Evolutionary conservation across 2,113 vertebrate species (phyloP), one percentile per base, ranked within the genome.

Genomic region (Limnothrissa miodon): DNA sequence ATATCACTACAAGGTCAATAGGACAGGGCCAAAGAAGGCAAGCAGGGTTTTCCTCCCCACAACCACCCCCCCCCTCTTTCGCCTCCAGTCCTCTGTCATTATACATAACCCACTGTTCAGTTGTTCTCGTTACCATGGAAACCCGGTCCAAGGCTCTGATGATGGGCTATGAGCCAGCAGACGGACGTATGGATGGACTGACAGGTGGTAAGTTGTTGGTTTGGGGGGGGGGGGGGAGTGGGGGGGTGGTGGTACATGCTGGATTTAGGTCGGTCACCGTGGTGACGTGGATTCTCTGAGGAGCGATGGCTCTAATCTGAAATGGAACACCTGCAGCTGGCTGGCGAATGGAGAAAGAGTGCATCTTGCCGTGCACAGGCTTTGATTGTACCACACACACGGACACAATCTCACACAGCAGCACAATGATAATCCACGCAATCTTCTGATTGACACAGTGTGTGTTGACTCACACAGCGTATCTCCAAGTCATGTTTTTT

Each of bases 71-170:
- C 36, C 53, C 46, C 78, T 81, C 21, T 44, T 29, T 81, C 29
- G 51, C 53, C 82, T 86, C 81, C 82, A 80, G 59, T 78, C 85
- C 81, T 80, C 80, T 80, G 85, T 88, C 87, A 86, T 80, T 84
- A 84, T 45, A 59, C 80, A 66, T 74, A 81, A 87, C 78, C 80
- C 53, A 80, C 82, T 36, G 25, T 83, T 84, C 87, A 86, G 81
- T 87, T 88, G 80, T 85, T 83, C 80, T 44, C 51, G 89, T 91
- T 88, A 89, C 89, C 88, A 89, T 90, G 87, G 89, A 85, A 86
- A 89, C 83, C 83, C 56, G 84, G 85, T 80, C 82, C 80, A 81
- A 88, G 80, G 79, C 80, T 6, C 82, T 84, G 83, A 87, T 86
- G 78, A 85, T 83, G 86, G 62, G 62, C 29, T 33, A 36, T 79